phyloP scores from a whole-genome alignment of 2,797 vertebrate genomes.

The Percopsis omiscomaycus region DNA sequence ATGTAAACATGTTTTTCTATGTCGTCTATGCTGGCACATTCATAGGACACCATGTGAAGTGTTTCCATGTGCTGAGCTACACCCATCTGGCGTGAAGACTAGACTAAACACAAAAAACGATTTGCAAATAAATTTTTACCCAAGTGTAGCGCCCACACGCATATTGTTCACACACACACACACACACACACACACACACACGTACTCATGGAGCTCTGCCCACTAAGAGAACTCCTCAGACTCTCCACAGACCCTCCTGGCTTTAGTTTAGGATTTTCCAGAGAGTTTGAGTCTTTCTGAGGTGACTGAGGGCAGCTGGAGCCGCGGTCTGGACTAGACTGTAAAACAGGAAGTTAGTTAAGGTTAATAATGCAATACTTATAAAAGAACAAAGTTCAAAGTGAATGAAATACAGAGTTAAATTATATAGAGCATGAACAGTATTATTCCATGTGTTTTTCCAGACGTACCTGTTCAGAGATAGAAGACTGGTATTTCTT shows the following conservation, averaged over 20 bases:
- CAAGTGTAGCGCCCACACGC: neutral
- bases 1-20: too few relatives aligned
- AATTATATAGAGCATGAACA: neutral
- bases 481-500: conserved; percentile 94
- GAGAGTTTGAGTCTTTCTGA: conserved; percentile 76
- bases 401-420: too few relatives aligned
- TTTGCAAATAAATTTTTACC: conserved; percentile 10
- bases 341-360: neutral
- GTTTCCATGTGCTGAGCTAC: too few relatives aligned
- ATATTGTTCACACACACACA: conserved; percentile 10
- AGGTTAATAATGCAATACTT: too few relatives aligned
- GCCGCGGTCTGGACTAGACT: conserved; percentile 83
- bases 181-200: conserved; percentile 28
- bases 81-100: neutral
- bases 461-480: conserved; percentile 86
- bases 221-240: conserved; percentile 93
- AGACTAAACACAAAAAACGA: conserved; percentile 3
- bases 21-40: too few relatives aligned
- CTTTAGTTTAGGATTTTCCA: conserved; percentile 93
- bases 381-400: neutral
- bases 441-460: neutral
- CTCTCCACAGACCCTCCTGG: conserved; percentile 96
- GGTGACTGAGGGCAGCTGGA: conserved; percentile 82
- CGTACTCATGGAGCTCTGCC: conserved; percentile 97
- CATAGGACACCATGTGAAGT: too few relatives aligned